A percentile compares a stretch with the other conserved stretches of the same genome.
phyloP scores from a whole-genome alignment of 2,888 invertebrate species.

The Thecophora atra region DNA sequence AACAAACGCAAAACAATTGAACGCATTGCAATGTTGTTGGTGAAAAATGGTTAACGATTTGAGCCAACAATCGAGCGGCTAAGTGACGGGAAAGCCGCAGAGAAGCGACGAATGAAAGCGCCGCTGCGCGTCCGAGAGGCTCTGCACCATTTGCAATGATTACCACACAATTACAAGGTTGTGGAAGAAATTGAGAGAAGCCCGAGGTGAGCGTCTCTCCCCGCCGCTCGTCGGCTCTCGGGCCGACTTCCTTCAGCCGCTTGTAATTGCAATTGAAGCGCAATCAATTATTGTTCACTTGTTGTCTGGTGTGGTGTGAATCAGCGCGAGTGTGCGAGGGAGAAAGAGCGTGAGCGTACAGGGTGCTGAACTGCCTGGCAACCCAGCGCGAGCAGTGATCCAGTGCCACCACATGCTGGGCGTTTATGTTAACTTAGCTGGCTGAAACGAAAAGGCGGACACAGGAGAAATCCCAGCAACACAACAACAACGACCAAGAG shows the following conservation, averaged over 20 bases:
- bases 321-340: not conserved
- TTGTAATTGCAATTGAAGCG: constrained; percentile 57
- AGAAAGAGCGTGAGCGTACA: constrained; percentile 1
- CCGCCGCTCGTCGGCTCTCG: constrained; percentile 44
- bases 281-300: constrained; percentile 55
- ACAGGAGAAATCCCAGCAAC: not conserved
- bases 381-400: not conserved
- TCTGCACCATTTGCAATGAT: constrained; percentile 45
- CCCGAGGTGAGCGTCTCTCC: not conserved
- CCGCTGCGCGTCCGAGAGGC: not conserved
- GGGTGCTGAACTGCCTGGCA: constrained; percentile 17
- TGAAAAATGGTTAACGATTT: constrained; percentile 1
- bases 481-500: not conserved
- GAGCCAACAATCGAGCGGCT: constrained; percentile 21
- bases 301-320: constrained; percentile 3
- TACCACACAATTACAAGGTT: constrained; percentile 52
- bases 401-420: constrained; percentile 29
- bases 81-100: constrained; percentile 9
- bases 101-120: not conserved
- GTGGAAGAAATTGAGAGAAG: constrained; percentile 42
- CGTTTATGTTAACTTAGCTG: constrained; percentile 30
- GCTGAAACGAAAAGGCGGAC: not conserved
- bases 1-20: constrained; percentile 2
- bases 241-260: constrained; percentile 55
- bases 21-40: not conserved